phyloP scores from a whole-genome alignment of 2,113 vertebrate genomes.

The Neopipo cinnamomea region DNA sequence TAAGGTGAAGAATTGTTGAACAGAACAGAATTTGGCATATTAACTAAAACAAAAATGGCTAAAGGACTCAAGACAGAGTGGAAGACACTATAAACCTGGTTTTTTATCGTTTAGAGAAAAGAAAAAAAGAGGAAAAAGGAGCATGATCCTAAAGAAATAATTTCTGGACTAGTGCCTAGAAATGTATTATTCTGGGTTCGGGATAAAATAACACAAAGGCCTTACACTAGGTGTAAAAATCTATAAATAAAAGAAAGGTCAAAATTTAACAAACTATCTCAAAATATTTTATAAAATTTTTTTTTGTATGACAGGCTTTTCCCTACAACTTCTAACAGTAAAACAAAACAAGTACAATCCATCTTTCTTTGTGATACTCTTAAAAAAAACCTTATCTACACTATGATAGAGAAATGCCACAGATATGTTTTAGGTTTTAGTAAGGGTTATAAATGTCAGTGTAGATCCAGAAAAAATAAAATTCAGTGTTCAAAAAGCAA shows the following conservation, averaged over 20 bases:
- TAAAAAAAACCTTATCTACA: background rate
- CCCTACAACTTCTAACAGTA: background rate
- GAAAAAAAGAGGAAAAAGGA: background rate
- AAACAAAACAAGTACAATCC: background rate
- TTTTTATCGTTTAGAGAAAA: background rate
- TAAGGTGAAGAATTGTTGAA: constrained; percentile 40
- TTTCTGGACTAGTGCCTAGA: background rate
- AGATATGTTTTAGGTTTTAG: background rate
- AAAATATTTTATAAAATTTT: background rate
- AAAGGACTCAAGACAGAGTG: constrained; percentile 44
- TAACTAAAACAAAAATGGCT: background rate
- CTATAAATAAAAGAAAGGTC: background rate
- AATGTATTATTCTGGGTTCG: background rate
- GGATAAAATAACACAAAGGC: background rate
- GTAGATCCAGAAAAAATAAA: constrained; percentile 10
- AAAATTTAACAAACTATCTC: background rate
- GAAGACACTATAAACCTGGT: background rate
- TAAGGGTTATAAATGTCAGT: constrained; percentile 17
- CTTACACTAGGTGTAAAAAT: background rate
- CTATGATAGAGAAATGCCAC: background rate
- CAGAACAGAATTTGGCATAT: constrained; percentile 2
- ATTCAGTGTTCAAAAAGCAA: background rate
- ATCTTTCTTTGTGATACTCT: background rate
- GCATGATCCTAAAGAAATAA: background rate
- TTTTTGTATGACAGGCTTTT: background rate